Percentiles rank a stretch among this genome's conserved stretches.
Conservation (phyloP, 2,797 vertebrate species). For the Chaunax sp. region DNA sequence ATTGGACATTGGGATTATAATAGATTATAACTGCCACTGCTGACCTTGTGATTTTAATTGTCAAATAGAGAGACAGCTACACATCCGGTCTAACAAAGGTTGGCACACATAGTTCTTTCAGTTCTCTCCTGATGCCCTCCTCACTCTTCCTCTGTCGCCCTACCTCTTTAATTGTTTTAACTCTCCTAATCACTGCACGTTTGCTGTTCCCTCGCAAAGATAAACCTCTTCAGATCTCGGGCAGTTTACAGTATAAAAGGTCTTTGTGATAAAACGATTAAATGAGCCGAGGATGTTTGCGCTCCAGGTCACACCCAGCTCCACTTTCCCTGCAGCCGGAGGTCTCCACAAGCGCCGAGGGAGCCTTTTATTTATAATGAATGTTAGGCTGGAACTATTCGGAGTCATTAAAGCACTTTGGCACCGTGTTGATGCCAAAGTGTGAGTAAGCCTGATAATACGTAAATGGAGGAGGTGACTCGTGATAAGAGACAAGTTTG, state of each 20-base stretch:
- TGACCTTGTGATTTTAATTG: slow-evolving; percentile 27
- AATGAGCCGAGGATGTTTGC: neutral
- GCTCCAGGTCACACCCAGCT: neutral
- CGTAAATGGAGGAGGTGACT: neutral
- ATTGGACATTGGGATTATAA: slow-evolving; percentile 32
- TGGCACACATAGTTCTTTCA: neutral
- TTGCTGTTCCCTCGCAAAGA: slow-evolving; percentile 13
- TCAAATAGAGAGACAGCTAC: slow-evolving; percentile 8
- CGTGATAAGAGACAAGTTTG: slow-evolving; percentile 7
- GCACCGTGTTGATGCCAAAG: neutral
- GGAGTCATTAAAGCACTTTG: neutral
- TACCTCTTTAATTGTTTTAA: neutral
- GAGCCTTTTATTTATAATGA: neutral
- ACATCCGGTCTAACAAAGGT: neutral
- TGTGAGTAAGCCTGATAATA: slow-evolving; percentile 1
- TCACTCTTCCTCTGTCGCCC: neutral
- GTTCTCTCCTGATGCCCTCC: neutral
- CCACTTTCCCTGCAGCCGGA: neutral
- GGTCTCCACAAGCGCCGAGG: neutral
- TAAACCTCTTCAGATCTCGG: slow-evolving; percentile 15
- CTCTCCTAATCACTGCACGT: slow-evolving; percentile 19
- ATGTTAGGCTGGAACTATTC: neutral
- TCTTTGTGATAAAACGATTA: slow-evolving; percentile 7
- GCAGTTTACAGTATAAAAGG: slow-evolving; percentile 23
- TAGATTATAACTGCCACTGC: slow-evolving; percentile 30